Conservation (phyloP, 2,888 invertebrate species). For the Podabrus alpinus region DNA sequence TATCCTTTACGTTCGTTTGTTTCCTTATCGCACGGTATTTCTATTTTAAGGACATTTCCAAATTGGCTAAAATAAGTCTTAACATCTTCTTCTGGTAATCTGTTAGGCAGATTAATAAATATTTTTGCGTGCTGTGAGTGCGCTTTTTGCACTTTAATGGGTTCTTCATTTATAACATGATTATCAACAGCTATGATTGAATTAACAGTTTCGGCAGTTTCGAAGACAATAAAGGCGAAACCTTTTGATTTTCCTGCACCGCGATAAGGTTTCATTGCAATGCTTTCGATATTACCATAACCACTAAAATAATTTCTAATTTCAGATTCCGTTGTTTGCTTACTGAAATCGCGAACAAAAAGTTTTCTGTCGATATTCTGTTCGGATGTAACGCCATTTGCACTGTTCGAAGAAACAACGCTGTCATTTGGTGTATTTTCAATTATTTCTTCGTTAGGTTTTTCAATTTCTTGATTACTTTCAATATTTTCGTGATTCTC, state of each 20-base stretch:
- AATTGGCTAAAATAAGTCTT: background rate
- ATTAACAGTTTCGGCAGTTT: background rate
- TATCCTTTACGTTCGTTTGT: background rate
- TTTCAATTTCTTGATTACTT: background rate
- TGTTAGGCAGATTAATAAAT: too few species aligned
- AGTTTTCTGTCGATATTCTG: background rate
- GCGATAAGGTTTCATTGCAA: background rate
- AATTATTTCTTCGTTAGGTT: background rate
- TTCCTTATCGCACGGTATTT: background rate
- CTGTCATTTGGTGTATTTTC: background rate
- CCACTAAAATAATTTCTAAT: background rate
- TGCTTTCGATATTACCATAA: background rate
- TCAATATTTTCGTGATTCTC: background rate
- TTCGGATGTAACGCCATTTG: background rate
- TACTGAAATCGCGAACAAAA: background rate
- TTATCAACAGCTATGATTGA: background rate
- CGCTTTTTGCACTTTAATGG: background rate
- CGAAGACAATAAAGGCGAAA: background rate
- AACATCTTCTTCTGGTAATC: too few species aligned
- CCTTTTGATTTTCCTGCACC: background rate
- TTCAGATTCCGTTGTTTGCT: background rate
- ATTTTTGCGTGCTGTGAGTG: too few species aligned
- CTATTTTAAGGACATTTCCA: background rate
- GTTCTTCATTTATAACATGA: background rate
- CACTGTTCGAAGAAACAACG: background rate